Conservation (phyloP, 2,797 vertebrate species). For the Platyrinchus mystaceus region DNA sequence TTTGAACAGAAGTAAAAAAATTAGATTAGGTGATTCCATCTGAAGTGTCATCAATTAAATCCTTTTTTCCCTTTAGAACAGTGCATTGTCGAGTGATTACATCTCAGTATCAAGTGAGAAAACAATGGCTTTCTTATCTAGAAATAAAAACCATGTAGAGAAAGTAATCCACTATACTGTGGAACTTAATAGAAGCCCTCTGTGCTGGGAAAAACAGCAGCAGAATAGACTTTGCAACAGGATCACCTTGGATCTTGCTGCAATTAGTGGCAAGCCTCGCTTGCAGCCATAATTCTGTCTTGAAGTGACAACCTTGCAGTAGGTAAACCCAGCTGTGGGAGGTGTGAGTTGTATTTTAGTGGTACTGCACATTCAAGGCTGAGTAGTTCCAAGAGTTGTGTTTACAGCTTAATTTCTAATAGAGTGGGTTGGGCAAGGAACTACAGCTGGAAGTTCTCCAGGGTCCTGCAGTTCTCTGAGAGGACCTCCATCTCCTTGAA, state of each 20-base stretch:
- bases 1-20: neutral
- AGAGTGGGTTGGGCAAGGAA: conserved; percentile 77
- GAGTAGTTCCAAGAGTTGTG: neutral
- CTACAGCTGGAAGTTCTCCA: conserved; percentile 74
- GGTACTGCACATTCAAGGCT: neutral
- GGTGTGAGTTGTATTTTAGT: neutral
- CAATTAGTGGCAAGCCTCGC: neutral
- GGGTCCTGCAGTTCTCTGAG: conserved; percentile 82
- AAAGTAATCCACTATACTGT: neutral
- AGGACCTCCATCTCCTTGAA: conserved; percentile 79
- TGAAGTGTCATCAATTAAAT: neutral
- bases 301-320: neutral
- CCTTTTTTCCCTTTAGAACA: neutral
- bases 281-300: neutral
- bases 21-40: neutral
- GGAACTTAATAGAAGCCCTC: neutral
- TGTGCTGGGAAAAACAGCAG: neutral
- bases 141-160: neutral
- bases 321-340: neutral
- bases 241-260: neutral
- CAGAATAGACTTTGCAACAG: neutral
- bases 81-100: neutral
- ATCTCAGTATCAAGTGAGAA: neutral
- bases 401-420: neutral
- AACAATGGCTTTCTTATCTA: neutral